Conservation (phyloP, 2,113 vertebrate genomes). For the Dasyurus viverrinus region DNA sequence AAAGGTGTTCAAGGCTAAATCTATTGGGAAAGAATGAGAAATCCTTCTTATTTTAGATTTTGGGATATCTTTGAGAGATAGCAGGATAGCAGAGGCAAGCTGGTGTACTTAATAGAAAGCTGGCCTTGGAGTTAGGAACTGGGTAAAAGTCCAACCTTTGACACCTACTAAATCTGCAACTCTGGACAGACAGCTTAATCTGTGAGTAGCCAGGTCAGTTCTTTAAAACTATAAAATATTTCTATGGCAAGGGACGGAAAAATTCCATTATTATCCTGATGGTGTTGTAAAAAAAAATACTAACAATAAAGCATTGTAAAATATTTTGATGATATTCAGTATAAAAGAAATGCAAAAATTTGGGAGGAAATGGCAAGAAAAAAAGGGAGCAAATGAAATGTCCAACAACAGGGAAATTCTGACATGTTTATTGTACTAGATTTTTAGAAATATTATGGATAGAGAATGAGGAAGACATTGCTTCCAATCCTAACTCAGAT, state of each 20-base stretch:
- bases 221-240: neutral
- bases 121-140: neutral
- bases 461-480: neutral
- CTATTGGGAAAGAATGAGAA: neutral
- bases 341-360: neutral
- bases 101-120: neutral
- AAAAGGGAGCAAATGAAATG: neutral
- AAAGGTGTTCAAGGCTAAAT: neutral
- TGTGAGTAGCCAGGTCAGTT: neutral
- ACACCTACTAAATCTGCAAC: neutral
- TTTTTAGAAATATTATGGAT: neutral
- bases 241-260: neutral
- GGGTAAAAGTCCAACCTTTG: neutral
- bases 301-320: neutral
- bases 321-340: neutral
- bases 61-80: neutral
- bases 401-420: neutral
- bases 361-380: neutral
- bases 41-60: neutral
- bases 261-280: neutral
- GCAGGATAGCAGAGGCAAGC: too few relatives aligned
- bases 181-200: neutral
- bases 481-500: neutral
- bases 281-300: neutral
- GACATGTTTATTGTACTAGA: neutral